Evolutionary conservation across 2,113 vertebrate genomes (phyloP).

Genomic region (Crotalus tigris): DNA sequence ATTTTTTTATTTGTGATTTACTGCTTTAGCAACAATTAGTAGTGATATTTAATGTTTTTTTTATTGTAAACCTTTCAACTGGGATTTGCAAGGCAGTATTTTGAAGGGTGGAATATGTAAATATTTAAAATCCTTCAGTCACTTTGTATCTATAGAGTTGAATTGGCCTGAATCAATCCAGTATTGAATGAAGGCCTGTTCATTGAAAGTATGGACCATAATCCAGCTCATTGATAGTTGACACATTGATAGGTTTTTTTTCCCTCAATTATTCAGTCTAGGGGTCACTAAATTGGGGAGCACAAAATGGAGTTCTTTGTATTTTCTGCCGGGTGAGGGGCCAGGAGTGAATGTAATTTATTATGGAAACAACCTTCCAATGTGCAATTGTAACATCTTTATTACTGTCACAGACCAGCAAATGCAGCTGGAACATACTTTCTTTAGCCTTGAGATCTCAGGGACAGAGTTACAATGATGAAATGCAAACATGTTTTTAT

Average conservation of each 20-base stretch:
- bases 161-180: background rate
- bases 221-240: background rate
- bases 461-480: background rate
- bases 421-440: background rate
- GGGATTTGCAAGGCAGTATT: background rate
- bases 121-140: background rate
- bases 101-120: background rate
- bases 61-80: background rate
- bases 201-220: background rate
- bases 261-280: background rate
- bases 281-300: background rate
- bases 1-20: background rate
- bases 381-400: background rate
- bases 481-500: background rate
- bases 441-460: background rate
- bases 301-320: background rate
- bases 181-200: background rate
- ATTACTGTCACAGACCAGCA: background rate
- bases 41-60: background rate
- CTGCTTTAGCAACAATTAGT: background rate
- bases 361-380: background rate
- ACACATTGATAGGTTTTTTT: background rate
- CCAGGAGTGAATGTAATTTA: background rate
- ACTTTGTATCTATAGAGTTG: background rate
- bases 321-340: background rate